Evolutionary conservation across 2,113 vertebrate genomes (phyloP), one percentile per base, ranked within the genome.

Genomic region (Salvelinus fontinalis): DNA sequence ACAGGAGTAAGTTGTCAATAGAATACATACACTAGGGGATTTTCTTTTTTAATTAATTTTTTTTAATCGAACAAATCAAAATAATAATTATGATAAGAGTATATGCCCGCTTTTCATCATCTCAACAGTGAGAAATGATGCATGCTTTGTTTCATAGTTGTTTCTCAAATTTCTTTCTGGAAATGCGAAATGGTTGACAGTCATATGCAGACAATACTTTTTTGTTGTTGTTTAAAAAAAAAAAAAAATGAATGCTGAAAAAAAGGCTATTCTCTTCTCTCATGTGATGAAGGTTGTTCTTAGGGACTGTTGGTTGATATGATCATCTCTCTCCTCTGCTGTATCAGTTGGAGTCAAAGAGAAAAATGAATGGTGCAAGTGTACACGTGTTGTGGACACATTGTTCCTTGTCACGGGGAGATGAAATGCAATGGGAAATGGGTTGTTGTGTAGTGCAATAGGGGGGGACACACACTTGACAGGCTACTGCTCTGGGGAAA

Each of bases 81-180:
- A 87, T 83, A 92, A 86, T 89, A 89, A 83, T 90, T 77, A 78
- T 39, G 57, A 65, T 65, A 31, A 49, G 3, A 39, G 27, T 62
- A 48, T 65, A 82, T 76, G 72, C 73, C 48, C 78, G 72, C 76
- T 81, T 84, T 81, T 77, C 72, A 67, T 67, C 77, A 94, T 90
- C 90, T 92, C 92, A 86, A 74, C 87, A 91, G 86, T 94, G 89
- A 91, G 91, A 73, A 78, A 85, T 80, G 83, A 90, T 91, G 93
- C 92, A 94, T 94, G 94, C 93, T 81, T 82, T 79, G 64, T 83
- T 86, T 87, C 80, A 78, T 84, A 84, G 74, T 80, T 78, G 83
- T 94, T 90, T 71, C 73, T 67, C 64, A 86, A 89, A 84, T 90
- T 81, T 80, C 77, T 79, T 80, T 86, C 71, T 77, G 70, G 62